Percentiles rank a stretch among this genome's conserved stretches.
These are phyloP conservation scores for Eutolmus rufibarbis DNA, from an alignment of 2,888 invertebrate genomes.

Conservation along the genomic window DNA sequence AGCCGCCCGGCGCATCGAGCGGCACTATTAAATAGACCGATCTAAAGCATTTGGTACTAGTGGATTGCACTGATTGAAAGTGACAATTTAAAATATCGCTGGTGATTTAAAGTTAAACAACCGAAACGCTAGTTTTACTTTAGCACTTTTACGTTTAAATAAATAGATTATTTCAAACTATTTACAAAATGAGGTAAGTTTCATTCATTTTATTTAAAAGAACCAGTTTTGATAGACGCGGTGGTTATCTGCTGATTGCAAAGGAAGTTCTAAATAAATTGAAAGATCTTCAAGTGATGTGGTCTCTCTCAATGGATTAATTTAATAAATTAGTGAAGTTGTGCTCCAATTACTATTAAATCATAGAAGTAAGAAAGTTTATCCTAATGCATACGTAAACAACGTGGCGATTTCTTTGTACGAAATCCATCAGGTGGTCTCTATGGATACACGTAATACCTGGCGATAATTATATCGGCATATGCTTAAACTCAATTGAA, in stretches of 20 bases:
- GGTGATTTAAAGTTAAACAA: background rate
- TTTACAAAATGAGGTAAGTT: background rate
- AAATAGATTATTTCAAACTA: background rate
- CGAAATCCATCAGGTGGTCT: background rate
- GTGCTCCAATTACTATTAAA: background rate
- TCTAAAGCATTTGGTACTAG: background rate
- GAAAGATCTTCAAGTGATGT: background rate
- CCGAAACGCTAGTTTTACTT: background rate
- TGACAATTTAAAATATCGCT: background rate
- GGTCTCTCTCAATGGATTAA: background rate
- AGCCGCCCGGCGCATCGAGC: background rate
- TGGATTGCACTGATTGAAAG: background rate
- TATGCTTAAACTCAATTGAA: background rate
- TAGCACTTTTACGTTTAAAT: background rate
- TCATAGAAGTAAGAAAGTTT: background rate
- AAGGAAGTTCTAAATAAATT: background rate
- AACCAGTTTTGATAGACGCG: background rate
- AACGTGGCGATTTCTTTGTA: background rate
- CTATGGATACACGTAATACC: background rate
- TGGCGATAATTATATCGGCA: background rate
- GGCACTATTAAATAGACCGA: slow-evolving; percentile 1
- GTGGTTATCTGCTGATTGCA: background rate
- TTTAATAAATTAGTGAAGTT: background rate
- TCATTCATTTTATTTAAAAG: background rate
- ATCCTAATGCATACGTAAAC: background rate